A percentile compares a stretch with the other conserved stretches of the same genome.
Evolutionary conservation across 2,888 invertebrate species (phyloP).

Genomic region (Polyommatus icarus): DNA sequence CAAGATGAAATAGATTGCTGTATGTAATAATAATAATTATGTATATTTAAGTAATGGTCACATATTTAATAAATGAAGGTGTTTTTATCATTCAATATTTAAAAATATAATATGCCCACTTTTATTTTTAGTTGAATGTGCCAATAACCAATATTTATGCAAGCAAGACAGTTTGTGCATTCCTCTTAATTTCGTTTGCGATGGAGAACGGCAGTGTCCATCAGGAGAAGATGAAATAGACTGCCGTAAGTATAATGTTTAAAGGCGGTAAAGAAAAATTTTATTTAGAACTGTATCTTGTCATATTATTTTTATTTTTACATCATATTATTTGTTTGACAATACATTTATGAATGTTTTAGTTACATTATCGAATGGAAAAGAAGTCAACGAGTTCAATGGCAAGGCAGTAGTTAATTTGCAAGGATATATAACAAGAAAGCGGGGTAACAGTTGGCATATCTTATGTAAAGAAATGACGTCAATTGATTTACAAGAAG

Average conservation of each 20-base stretch:
- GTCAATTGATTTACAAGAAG: constrained; percentile 64
- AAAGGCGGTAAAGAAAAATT: not conserved
- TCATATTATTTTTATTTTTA: not conserved
- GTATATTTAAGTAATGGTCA: not conserved
- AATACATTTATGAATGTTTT: constrained; percentile 45
- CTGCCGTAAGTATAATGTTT: constrained; percentile 82
- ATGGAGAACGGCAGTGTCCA: constrained; percentile 83
- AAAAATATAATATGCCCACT: not conserved
- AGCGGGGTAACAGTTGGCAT: constrained; percentile 83
- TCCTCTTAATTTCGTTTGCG: constrained; percentile 81
- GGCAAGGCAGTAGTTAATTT: constrained; percentile 80
- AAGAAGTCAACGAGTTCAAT: constrained; percentile 81
- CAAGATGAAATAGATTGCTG: constrained; percentile 88
- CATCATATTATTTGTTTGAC: not conserved
- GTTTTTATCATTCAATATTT: no score
- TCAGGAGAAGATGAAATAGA: constrained; percentile 88
- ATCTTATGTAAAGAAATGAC: constrained; percentile 81
- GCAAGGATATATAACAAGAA: constrained; percentile 83
- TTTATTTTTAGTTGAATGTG: constrained; percentile 76
- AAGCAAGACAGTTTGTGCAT: constrained; percentile 83
- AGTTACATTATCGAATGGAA: constrained; percentile 86
- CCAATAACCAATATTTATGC: constrained; percentile 82
- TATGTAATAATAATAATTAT: constrained; percentile 62
- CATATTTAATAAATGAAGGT: not conserved
- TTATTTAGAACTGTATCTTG: not conserved